Evolutionary conservation across 2,797 vertebrate genomes (phyloP).

Genomic region (Anisognathus igniventris): DNA sequence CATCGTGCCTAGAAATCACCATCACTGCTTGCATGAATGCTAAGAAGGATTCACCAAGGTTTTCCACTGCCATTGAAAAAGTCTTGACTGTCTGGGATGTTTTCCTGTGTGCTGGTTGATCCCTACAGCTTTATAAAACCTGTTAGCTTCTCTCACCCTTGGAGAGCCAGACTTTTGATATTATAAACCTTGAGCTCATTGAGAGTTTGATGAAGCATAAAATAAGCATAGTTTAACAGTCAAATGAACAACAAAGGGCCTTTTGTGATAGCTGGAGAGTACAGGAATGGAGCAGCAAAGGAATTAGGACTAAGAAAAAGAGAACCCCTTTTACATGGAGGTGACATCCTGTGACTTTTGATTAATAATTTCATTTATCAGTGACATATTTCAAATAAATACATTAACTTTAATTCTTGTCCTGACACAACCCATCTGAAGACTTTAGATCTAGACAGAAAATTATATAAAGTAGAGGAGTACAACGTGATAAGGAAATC

Average conservation of each 20-base stretch:
- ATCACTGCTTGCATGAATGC: not conserved
- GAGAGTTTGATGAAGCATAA: conserved; percentile 21
- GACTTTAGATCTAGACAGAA: not conserved
- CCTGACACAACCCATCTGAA: not conserved
- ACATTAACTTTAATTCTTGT: not conserved
- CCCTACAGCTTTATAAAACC: not conserved
- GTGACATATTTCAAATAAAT: not conserved
- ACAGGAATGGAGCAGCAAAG: not conserved
- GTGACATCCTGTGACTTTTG: not conserved
- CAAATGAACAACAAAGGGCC: conserved; percentile 41
- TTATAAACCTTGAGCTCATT: conserved; percentile 27
- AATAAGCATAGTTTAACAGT: conserved; percentile 22
- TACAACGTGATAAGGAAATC: not conserved
- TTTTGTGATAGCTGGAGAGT: not conserved
- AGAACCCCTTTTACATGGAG: not conserved
- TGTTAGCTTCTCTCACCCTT: not conserved
- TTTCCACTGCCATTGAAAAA: not conserved
- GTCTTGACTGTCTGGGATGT: not conserved
- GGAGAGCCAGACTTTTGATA: not conserved
- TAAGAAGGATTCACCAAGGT: not conserved
- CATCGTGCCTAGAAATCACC: not conserved
- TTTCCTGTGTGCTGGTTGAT: not conserved
- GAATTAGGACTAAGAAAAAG: not conserved
- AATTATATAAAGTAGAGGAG: not conserved
- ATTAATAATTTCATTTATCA: not conserved